Base-by-base conservation (phyloP, 2,888 invertebrate genomes). In the Camponotus fellah region DNA sequence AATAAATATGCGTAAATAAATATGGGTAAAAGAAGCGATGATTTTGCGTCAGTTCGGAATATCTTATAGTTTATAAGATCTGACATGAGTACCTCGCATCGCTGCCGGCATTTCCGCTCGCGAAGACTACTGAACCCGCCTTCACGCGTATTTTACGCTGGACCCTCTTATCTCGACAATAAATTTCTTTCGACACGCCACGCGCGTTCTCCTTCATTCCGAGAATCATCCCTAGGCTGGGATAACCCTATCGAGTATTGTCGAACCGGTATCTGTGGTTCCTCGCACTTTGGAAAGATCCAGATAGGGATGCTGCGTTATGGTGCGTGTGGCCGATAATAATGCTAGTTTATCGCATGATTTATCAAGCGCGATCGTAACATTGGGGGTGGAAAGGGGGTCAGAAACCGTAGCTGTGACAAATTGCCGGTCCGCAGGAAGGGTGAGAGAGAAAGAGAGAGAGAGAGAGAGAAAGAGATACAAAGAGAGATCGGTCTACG, bases 301-400 rank as follows among this genome's bases (percentile, higher is more conserved):
- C 60, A 53, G 53, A 56, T 58, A 68, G 85, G 84, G 77, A 75
- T 74, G 74, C 65, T 60, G 21, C 60, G 21, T 53, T 53, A 53
- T 14, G 62, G 37, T 21, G 58, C 26, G 77, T 32, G 62, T 37
- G 82, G 77, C 72, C 90, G 91, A 91, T 93, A 93, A 94, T 93
- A 92, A 92, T 90, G 87, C 86, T 86, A 90, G 87, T 92, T 92
- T 92, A 93, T 94, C 92, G 92, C 91, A 91, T 92, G 93, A 94
- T 94, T 93, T 94, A 94, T 94, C 93, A 93, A 92, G 91, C 89
- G 88, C 89, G 86, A 82, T 89, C 90, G 91, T 91, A 91, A 74
- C 64, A 84, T 84, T 43, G 81, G 56, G 85, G 86, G 79, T 84
- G 65, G 56, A 40, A 49, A 49, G 21, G 72, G 84, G 83, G 74